These are phyloP conservation scores for Lerista edwardsae DNA, from an alignment of 2,797 vertebrate genomes.

Conservation along the genomic window DNA sequence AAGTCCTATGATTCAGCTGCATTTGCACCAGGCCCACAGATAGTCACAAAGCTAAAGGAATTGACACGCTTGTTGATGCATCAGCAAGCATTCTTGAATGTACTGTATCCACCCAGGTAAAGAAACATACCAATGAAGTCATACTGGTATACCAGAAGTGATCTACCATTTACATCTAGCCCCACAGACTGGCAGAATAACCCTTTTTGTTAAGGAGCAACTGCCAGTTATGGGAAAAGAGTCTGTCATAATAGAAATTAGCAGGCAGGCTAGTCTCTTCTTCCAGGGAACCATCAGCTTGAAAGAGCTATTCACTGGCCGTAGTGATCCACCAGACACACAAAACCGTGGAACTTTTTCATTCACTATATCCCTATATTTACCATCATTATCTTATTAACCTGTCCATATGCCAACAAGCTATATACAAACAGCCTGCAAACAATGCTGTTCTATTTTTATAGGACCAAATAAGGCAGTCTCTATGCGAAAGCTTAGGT, in stretches of 20 bases:
- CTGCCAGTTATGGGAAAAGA: not conserved
- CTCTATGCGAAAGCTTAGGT: no score
- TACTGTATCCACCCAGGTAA: not conserved
- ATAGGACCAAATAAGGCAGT: no score
- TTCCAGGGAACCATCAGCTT: not conserved
- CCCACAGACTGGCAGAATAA: not conserved
- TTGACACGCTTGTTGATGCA: not conserved
- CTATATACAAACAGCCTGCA: no score
- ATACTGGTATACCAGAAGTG: not conserved
- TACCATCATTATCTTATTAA: no score
- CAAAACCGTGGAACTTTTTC: no score
- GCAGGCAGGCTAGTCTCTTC: not conserved
- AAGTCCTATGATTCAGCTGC: not conserved
- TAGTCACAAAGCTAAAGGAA: not conserved
- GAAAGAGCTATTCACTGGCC: not conserved
- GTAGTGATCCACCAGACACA: not conserved
- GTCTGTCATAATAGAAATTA: not conserved
- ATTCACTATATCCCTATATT: no score
- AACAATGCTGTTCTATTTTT: no score
- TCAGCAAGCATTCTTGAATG: not conserved
- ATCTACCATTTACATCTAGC: no score
- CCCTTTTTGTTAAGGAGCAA: not conserved
- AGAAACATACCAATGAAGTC: not conserved
- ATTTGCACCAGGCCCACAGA: not conserved
- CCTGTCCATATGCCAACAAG: no score